Evolutionary conservation across 2,797 vertebrate species (phyloP).

Genomic region (Sebastes variabilis): DNA sequence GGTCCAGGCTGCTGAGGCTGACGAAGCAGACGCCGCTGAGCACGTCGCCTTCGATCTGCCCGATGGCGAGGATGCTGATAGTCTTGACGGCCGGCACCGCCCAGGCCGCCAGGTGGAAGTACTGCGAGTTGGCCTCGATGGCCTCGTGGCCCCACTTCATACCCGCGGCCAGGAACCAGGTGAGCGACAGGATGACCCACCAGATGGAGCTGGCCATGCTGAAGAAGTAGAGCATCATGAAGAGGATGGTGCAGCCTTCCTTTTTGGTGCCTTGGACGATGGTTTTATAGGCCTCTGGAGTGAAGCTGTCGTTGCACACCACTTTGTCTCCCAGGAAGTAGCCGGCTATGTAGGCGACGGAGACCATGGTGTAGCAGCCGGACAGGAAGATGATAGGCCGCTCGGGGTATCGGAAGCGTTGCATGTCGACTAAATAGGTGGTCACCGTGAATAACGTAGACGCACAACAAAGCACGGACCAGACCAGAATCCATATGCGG

Average conservation of each 20-base stretch:
- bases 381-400: slow-evolving; percentile 97
- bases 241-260: slow-evolving; percentile 97
- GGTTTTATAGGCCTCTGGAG: slow-evolving; percentile 89
- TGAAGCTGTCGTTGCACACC: slow-evolving; percentile 92
- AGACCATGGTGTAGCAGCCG: slow-evolving; percentile 97
- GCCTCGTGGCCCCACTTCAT: slow-evolving; percentile 99
- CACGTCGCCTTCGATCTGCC: slow-evolving; percentile 94
- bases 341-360: slow-evolving; percentile 93
- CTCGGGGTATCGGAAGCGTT: slow-evolving; percentile 96
- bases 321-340: slow-evolving; percentile 91
- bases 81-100: slow-evolving; percentile 95
- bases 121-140: slow-evolving; percentile 96
- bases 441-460: slow-evolving; percentile 96
- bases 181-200: slow-evolving; percentile 98
- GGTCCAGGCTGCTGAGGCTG: slow-evolving; percentile 92
- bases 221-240: slow-evolving; percentile 99
- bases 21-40: slow-evolving; percentile 96
- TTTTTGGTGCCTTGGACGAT: slow-evolving; percentile 98
- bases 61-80: slow-evolving; percentile 96
- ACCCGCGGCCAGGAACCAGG: slow-evolving; percentile 96
- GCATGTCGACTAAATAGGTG: slow-evolving; percentile 97
- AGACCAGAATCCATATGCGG: slow-evolving; percentile 94
- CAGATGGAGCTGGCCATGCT: slow-evolving; percentile 98
- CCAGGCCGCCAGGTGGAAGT: slow-evolving; percentile 97
- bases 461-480: slow-evolving; percentile 94